Evolutionary conservation across 1,140 invertebrate species (phyloP), one percentile per base, ranked within the genome.

Genomic region (Cotesia chilonis): DNA sequence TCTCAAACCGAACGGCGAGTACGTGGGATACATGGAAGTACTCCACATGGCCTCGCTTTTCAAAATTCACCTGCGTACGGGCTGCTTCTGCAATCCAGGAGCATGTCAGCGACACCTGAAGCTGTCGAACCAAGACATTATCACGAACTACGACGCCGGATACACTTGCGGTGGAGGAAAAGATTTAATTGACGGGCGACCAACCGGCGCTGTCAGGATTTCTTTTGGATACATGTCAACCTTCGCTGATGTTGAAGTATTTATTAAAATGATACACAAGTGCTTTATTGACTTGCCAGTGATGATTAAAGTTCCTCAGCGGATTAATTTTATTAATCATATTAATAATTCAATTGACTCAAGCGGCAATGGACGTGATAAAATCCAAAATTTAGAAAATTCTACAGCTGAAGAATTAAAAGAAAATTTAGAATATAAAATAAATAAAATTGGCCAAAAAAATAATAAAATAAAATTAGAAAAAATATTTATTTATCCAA

Each of bases 41-140:
- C 89, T 95, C 70, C 94, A 96, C 77, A 92, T 98, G 87, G 94
- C 96, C 0, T 92, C 95, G 74, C 82, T 97, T 20, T 92, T 96
- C 82, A 92, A 93, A 71, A 94, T 99, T 68, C 92, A 94, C 78
- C 81, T 99, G 14, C 89, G 97, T 76, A 97, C 95, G 2, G 97
- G 97, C 0, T 99, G 97, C 84, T 97, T 98, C 82, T 99, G 98
- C 83, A 99, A 99, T 88, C 94, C 96, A 4, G 98, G 97, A 17
- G 95, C 96, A 4, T 99, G 98, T 86, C 94, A 98, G 84, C 87
- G 91, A 47, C 93, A 95, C 82, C 87, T 99, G 35, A 84, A 88
- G 3, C 83, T 97, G 6, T 89, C 90, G 0, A 89, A 92, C 54
- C 82, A 91, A 4, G 91, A 94, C 52, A 87, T 98, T 71, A 90